Base-by-base conservation (phyloP, 2,113 vertebrate genomes). In the Sterrhoptilus dennistouni region DNA sequence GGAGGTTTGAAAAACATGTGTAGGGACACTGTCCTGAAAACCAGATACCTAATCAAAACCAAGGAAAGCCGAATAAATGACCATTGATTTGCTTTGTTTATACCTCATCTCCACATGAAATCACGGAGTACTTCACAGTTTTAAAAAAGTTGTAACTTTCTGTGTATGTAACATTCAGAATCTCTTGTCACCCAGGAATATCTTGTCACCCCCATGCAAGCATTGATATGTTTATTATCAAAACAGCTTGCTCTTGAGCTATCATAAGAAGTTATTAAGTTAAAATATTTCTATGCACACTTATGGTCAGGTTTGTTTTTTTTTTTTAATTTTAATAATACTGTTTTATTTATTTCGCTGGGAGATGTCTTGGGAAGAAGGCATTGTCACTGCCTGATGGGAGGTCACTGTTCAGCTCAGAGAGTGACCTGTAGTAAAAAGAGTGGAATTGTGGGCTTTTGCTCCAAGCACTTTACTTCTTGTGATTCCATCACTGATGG, bases 1-100 rank as follows among this genome's bases (percentile, higher is more conserved):
- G 19, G 60, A 65, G 25, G 45, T 89, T 87, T 93, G 33, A 81
- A 64, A 77, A 89, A 65, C n/a, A 29, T 20, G 19, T 61, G 24
- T 63, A 35, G 47, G 47, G 35, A 49, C 19, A 16, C 52, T 29
- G 12, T 70, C 44, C 27, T 75, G 68, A 88, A 88, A 93, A 94
- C 38, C 7, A 91, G 42, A 5, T 66, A 70, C 31, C 16, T 93
- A 90, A 80, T 63, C 66, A 83, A 96, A 91, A 47, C 24, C 70
- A 86, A 88, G 42, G 63, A 81, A 77, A 85, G 31, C 56, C 83
- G 74, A 83, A 94, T 85, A 78, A 82, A 87, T 83, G 68, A 87
- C 18, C 21, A 25, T 69, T 83, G 40, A 68, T 87, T 89, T 94
- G 82, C 53, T 71, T 93, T 63, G 75, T 68, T 49, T 84, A 57